Conservation (phyloP, 2,888 invertebrate species). For the Ennomos fuscantarius region DNA sequence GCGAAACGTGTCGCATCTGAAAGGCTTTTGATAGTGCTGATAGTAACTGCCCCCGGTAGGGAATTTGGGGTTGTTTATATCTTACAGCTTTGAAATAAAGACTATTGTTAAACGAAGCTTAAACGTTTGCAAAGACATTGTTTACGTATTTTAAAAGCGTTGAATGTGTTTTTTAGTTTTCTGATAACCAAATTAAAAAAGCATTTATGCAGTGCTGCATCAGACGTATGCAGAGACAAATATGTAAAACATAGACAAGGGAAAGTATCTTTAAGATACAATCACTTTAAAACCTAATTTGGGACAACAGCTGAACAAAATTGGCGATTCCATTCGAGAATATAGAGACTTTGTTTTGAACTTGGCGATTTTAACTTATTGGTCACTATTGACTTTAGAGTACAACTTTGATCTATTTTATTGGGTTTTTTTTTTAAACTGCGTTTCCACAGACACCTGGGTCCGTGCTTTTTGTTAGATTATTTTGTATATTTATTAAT, state of each 20-base stretch:
- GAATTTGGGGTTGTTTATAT: slow-evolving; percentile 4
- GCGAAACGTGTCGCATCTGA: slow-evolving; percentile 60
- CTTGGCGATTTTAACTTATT: slow-evolving; percentile 50
- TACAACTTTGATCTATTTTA: slow-evolving; percentile 1
- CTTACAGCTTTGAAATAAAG: slow-evolving; percentile 11
- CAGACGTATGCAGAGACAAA: too few relatives aligned
- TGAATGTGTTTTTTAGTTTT: too few relatives aligned
- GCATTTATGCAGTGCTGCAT: too few relatives aligned
- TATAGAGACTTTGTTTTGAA: slow-evolving; percentile 47
- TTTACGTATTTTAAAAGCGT: too few relatives aligned
- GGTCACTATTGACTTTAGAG: slow-evolving; percentile 29
- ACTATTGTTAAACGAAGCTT: slow-evolving; percentile 6
- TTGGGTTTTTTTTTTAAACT: too few relatives aligned
- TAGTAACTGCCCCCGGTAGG: slow-evolving; percentile 14
- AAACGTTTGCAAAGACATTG: too few relatives aligned
- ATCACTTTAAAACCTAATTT: slow-evolving; percentile 1
- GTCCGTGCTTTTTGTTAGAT: too few relatives aligned
- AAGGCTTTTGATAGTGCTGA: slow-evolving; percentile 59
- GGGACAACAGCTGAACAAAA: not conserved
- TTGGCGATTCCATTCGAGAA: slow-evolving; percentile 20
- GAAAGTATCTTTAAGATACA: too few relatives aligned
- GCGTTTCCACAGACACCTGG: too few relatives aligned
- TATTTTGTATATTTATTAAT: too few relatives aligned
- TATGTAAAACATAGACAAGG: not conserved
- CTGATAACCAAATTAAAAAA: too few relatives aligned